Conservation (phyloP, 1,140 invertebrate genomes). For the Drosophila nigrodunni region DNA sequence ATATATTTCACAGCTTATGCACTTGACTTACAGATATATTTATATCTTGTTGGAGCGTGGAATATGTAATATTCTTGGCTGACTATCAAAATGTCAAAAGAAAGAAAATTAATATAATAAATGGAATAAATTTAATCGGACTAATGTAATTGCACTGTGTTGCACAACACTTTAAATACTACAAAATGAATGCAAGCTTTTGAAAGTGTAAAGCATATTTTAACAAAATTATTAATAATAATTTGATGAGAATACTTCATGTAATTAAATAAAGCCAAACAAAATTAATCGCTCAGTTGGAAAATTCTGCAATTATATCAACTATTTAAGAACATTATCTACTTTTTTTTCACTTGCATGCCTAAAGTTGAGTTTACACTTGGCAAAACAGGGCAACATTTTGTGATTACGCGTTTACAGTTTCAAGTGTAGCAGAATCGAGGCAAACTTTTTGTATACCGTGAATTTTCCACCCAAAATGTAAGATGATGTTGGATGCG, state of each 20-base stretch:
- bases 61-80: conserved; percentile 14
- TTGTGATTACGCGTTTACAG: conserved; percentile 34
- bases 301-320: conserved; percentile 19
- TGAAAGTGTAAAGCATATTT: neutral
- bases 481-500: conserved; percentile 24
- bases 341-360: conserved; percentile 3
- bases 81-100: neutral
- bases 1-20: neutral
- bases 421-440: conserved; percentile 25
- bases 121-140: neutral
- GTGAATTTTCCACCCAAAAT: conserved; percentile 7
- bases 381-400: conserved; percentile 47
- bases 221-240: neutral
- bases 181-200: neutral
- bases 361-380: conserved; percentile 38
- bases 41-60: conserved; percentile 9
- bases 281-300: conserved; percentile 20
- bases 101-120: neutral
- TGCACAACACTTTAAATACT: conserved; percentile 4
- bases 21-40: conserved; percentile 1
- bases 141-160: conserved; percentile 10
- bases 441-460: neutral
- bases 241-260: neutral
- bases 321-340: conserved; percentile 39
- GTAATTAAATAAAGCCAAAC: conserved; percentile 12